Conservation (phyloP, 2,797 vertebrate genomes). For the Taenioides sp. region DNA sequence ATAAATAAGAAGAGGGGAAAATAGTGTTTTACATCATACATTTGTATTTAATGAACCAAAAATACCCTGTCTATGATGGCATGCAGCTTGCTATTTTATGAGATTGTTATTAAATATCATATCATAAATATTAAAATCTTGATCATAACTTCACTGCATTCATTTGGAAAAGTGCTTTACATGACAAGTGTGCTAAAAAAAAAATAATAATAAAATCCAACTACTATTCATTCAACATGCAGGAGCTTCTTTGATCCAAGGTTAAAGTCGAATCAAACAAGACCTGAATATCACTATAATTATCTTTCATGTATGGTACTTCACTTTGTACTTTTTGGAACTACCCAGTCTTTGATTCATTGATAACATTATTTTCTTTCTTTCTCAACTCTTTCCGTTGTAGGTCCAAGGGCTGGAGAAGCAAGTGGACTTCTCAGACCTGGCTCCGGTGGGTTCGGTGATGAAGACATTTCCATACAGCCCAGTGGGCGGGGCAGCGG, state of each 20-base stretch:
- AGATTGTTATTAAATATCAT: too few species aligned
- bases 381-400: conserved; percentile 20
- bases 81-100: too few species aligned
- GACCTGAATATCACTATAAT: background rate
- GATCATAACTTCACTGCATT: too few species aligned
- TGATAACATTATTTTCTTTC: conserved; percentile 5
- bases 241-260: background rate
- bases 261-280: background rate
- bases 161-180: too few species aligned
- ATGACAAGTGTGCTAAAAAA: too few species aligned
- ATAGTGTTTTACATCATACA: too few species aligned
- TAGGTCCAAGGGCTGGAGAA: conserved; percentile 85
- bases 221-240: background rate
- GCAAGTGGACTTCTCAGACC: conserved; percentile 85
- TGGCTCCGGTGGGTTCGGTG: conserved; percentile 77
- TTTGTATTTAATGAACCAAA: too few species aligned
- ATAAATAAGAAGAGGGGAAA: too few species aligned
- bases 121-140: too few species aligned
- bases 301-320: background rate
- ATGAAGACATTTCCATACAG: conserved; percentile 80
- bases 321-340: background rate
- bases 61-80: too few species aligned
- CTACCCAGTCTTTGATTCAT: background rate
- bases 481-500: conserved; percentile 50
- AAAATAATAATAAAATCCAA: background rate